Percentiles rank a stretch among this genome's conserved stretches.
Conservation (phyloP, 2,888 invertebrate genomes). For the Noctua comes region DNA sequence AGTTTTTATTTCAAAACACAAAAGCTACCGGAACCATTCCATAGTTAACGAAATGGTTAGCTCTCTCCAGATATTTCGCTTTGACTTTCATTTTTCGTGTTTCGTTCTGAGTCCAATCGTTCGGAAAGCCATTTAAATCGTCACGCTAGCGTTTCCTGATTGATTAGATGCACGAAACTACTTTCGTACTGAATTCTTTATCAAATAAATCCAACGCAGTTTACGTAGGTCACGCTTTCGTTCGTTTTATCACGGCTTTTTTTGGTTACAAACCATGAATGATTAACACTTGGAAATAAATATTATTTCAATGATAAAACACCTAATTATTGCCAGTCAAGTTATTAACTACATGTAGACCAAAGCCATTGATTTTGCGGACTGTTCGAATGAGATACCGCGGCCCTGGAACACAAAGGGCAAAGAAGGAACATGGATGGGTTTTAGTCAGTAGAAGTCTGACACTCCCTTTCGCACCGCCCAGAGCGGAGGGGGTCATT, state of each 20-base stretch:
- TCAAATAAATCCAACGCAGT: conserved; percentile 23
- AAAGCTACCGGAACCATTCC: conserved; percentile 44
- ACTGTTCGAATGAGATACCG: no score
- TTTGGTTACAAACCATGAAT: background rate
- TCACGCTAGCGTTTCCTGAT: conserved; percentile 57
- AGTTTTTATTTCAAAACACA: conserved; percentile 57
- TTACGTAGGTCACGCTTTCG: conserved; percentile 1
- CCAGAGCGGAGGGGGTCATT: no score
- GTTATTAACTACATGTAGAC: background rate
- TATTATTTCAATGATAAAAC: background rate
- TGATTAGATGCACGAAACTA: conserved; percentile 51
- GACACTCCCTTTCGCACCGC: no score
- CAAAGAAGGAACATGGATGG: no score
- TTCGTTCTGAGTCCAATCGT: conserved; percentile 31
- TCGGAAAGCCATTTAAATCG: conserved; percentile 53
- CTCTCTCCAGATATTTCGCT: conserved; percentile 38
- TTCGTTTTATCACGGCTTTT: conserved; percentile 6
- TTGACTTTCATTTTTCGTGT: conserved; percentile 34
- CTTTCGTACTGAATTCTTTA: conserved; percentile 30
- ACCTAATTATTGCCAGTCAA: background rate
- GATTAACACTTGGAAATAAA: background rate
- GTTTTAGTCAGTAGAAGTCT: no score
- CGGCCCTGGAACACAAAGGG: no score
- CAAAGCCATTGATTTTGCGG: background rate
- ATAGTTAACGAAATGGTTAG: conserved; percentile 38